Conservation (phyloP, 1,140 invertebrate genomes). For the Cydia splendana region DNA sequence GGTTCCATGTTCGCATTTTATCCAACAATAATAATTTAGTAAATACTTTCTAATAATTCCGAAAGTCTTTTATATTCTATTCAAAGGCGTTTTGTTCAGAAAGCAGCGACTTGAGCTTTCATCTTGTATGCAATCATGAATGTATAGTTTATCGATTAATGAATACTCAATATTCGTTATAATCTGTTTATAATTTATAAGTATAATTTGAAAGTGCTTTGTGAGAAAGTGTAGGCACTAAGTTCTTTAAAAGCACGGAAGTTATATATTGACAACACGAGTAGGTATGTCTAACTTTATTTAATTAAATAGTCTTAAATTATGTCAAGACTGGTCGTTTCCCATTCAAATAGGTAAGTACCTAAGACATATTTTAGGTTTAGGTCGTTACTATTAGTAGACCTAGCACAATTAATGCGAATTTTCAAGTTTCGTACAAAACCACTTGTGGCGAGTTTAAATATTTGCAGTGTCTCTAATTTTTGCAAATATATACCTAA, state of each 20-base stretch:
- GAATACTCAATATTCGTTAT: neutral
- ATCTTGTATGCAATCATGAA: neutral
- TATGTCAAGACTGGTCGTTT: too few relatives aligned
- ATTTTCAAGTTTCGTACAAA: too few relatives aligned
- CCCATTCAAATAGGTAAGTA: too few relatives aligned
- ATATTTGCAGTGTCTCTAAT: too few relatives aligned
- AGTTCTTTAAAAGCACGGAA: too few relatives aligned
- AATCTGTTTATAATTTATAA: neutral
- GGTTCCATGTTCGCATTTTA: neutral
- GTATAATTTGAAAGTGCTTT: neutral
- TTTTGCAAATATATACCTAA: neutral
- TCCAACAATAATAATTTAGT: neutral
- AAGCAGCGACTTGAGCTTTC: constrained; percentile 1
- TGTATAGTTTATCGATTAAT: neutral
- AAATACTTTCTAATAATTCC: constrained; percentile 20
- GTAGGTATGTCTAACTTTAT: too few relatives aligned
- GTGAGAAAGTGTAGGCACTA: neutral
- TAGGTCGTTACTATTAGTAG: too few relatives aligned
- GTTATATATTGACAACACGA: too few relatives aligned
- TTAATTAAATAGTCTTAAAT: too few relatives aligned
- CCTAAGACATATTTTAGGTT: too few relatives aligned
- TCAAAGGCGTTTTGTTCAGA: neutral
- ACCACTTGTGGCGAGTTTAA: too few relatives aligned
- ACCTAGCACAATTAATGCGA: too few relatives aligned
- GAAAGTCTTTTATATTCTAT: constrained; percentile 9